Conservation (phyloP, 2,113 vertebrate genomes). For the Nesogale talazaci region DNA sequence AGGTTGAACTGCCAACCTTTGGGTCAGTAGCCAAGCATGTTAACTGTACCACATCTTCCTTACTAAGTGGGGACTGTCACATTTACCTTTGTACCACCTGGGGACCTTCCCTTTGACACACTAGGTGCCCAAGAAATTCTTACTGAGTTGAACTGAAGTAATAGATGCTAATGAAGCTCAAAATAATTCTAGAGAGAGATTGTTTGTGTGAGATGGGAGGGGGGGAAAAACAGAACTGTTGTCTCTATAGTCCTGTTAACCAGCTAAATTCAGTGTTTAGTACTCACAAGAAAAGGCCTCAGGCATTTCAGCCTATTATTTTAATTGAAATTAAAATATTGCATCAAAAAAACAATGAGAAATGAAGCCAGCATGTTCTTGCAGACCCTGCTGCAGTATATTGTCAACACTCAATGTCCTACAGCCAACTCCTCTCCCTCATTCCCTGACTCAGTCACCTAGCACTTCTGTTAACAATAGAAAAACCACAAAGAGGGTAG, state of each 20-base stretch:
- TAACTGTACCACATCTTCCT: neutral
- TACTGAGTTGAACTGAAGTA: neutral
- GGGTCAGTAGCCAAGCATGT: neutral
- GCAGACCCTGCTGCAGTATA: neutral
- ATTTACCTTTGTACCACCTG: neutral
- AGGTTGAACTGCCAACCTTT: neutral
- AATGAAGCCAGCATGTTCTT: conserved; percentile 3
- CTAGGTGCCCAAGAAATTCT: neutral
- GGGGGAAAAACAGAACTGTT: neutral
- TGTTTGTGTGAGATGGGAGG: neutral
- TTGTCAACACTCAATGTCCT: neutral
- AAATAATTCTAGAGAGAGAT: conserved; percentile 35
- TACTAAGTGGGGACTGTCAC: neutral
- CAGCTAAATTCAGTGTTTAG: neutral
- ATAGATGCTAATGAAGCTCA: neutral
- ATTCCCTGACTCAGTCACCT: neutral
- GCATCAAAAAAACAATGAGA: conserved; percentile 23
- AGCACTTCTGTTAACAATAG: neutral
- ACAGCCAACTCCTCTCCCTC: neutral
- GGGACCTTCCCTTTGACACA: neutral
- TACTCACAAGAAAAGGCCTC: neutral
- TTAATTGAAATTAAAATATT: conserved; percentile 60
- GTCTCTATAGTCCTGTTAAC: neutral
- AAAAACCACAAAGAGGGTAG: neutral
- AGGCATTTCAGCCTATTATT: conserved; percentile 3